Percentiles rank a stretch among this genome's conserved stretches.
These are phyloP conservation scores for Cartodere bifasciata DNA, from an alignment of 2,888 invertebrate genomes.

Conservation along the genomic window DNA sequence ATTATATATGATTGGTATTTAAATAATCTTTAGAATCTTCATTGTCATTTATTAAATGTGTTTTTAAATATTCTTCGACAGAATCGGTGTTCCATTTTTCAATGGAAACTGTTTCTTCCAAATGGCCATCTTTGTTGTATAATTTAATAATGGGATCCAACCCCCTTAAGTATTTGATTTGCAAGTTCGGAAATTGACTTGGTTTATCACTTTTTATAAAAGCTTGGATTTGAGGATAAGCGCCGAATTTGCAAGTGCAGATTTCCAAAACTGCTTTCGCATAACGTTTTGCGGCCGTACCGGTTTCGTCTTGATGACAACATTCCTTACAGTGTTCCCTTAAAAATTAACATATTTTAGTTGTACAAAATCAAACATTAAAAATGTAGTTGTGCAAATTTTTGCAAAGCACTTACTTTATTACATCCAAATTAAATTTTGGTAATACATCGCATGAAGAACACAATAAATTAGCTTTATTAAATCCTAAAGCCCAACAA, in stretches of 20 bases:
- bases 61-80: slow-evolving; percentile 88
- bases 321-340: slow-evolving; percentile 65
- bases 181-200: slow-evolving; percentile 79
- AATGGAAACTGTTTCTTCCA: slow-evolving; percentile 83
- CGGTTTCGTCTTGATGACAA: slow-evolving; percentile 62
- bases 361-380: too few species aligned
- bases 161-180: slow-evolving; percentile 86
- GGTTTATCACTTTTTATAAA: slow-evolving; percentile 91
- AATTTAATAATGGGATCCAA: slow-evolving; percentile 89
- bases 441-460: slow-evolving; percentile 77
- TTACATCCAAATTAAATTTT: slow-evolving; percentile 56
- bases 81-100: slow-evolving; percentile 99
- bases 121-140: slow-evolving; percentile 69
- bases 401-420: slow-evolving; percentile 36
- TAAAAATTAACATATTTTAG: slow-evolving; percentile 13
- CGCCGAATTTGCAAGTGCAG: slow-evolving; percentile 96
- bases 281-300: slow-evolving; percentile 58
- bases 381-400: neutral
- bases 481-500: slow-evolving; percentile 75
- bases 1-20: slow-evolving; percentile 49
- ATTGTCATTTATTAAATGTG: slow-evolving; percentile 58
- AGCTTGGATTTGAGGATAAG: slow-evolving; percentile 96
- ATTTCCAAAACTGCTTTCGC: slow-evolving; percentile 89
- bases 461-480: slow-evolving; percentile 73
- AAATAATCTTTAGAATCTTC: slow-evolving; percentile 43